phyloP scores from a whole-genome alignment of 1,140 invertebrate species.

The Paralvinella palmiformis region DNA sequence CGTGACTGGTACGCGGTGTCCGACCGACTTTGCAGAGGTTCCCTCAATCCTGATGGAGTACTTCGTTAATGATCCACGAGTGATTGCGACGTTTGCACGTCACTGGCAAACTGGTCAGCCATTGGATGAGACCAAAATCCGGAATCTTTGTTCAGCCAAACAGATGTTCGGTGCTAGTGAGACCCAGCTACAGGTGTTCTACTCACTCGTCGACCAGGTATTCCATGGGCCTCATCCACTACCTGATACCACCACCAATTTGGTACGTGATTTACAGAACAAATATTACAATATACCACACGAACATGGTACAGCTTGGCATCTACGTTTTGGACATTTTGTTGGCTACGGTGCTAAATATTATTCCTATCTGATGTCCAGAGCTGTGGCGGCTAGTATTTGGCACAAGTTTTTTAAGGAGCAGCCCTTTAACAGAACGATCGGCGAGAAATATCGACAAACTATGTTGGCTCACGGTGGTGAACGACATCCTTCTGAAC shows the following conservation, averaged over 20 bases:
- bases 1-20: conserved; percentile 91
- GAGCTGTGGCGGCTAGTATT: conserved; percentile 85
- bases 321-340: conserved; percentile 90
- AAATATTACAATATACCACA: conserved; percentile 81
- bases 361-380: conserved; percentile 92
- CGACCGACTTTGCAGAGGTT: conserved; percentile 97
- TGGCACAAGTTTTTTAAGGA: conserved; percentile 83
- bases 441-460: conserved; percentile 69
- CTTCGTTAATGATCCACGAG: conserved; percentile 76
- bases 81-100: conserved; percentile 73
- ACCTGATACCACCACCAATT: conserved; percentile 59
- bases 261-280: conserved; percentile 72
- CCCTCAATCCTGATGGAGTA: conserved; percentile 98
- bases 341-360: conserved; percentile 98
- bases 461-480: conserved; percentile 84
- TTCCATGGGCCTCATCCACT: conserved; percentile 65
- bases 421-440: conserved; percentile 67
- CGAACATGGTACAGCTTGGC: conserved; percentile 88
- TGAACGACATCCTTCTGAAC: conserved; percentile 66
- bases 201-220: conserved; percentile 80
- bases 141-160: conserved; percentile 70
- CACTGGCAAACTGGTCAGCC: conserved; percentile 85
- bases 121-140: conserved; percentile 71
- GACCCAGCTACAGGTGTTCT: conserved; percentile 83
- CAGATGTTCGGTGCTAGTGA: conserved; percentile 76